Percentiles rank a stretch among this genome's conserved stretches.
These are phyloP conservation scores for Cervus canadensis DNA, from an alignment of 2,113 vertebrate species.

Conservation along the genomic window DNA sequence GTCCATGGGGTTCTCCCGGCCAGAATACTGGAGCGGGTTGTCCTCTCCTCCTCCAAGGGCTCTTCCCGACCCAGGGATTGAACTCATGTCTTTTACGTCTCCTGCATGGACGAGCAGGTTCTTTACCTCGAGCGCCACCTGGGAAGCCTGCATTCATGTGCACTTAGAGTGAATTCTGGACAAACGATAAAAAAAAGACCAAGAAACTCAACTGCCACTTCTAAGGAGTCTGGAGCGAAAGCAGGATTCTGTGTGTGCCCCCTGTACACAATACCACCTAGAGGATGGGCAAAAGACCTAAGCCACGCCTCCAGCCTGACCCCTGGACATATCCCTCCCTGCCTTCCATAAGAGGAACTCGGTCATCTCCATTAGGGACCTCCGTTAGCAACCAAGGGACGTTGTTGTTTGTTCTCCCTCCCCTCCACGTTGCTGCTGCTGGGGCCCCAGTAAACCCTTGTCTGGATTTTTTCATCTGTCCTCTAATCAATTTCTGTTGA, in stretches of 20 bases:
- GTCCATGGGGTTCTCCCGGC: background rate
- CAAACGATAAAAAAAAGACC: background rate
- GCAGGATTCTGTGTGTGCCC: background rate
- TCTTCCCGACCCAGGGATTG: background rate
- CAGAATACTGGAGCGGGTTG: background rate
- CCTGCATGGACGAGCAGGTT: background rate
- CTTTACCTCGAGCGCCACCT: background rate
- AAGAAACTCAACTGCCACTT: background rate
- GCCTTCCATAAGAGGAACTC: background rate
- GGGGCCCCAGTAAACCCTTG: background rate
- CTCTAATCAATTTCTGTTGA: background rate
- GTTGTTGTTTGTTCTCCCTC: background rate
- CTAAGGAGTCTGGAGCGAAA: background rate
- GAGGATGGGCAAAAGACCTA: background rate
- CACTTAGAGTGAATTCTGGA: background rate
- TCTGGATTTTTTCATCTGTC: background rate
- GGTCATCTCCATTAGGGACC: background rate
- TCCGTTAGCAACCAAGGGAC: background rate
- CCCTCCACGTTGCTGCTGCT: accelerated
- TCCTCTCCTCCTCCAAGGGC: background rate
- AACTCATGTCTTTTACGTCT: background rate
- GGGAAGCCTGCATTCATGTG: background rate
- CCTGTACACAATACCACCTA: background rate
- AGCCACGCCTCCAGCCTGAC: background rate
- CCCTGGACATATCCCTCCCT: background rate